phyloP scores from a whole-genome alignment of 2,888 invertebrate species.

The Hymenopus coronatus region DNA sequence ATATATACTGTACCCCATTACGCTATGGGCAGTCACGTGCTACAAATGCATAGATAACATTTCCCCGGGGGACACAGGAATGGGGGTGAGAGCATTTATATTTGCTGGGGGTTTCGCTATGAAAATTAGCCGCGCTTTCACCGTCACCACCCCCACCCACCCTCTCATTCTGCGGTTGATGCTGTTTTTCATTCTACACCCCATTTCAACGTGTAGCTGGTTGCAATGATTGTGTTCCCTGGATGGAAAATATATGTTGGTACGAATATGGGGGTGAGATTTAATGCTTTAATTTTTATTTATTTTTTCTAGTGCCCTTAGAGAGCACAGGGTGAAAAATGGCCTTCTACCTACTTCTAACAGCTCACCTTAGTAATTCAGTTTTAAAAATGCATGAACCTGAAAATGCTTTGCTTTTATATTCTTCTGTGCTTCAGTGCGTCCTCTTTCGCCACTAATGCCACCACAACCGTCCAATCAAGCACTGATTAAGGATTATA shows the following conservation, averaged over 20 bases:
- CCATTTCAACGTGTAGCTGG: neutral
- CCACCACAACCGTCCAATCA: no score
- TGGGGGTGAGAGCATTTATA: neutral
- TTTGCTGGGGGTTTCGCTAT: neutral
- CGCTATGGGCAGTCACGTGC: neutral
- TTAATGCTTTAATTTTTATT: constrained; percentile 3
- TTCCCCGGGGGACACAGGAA: neutral
- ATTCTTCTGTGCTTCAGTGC: no score
- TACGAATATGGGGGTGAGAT: neutral
- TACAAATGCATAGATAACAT: neutral
- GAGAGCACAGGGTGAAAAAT: neutral
- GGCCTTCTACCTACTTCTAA: neutral
- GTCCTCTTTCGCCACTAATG: no score
- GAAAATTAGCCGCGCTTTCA: constrained; percentile 1
- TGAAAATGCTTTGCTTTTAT: no score
- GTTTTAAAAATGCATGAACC: neutral
- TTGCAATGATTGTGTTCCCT: neutral
- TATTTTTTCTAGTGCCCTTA: neutral
- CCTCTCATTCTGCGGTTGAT: neutral
- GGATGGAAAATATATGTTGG: neutral
- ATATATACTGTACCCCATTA: neutral
- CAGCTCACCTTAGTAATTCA: neutral
- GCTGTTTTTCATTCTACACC: neutral
- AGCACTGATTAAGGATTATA: no score
- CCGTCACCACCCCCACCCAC: neutral